These are phyloP conservation scores for Microctenopoma stevenorrisi DNA, from an alignment of 2,797 vertebrate genomes.

Conservation along the genomic window DNA sequence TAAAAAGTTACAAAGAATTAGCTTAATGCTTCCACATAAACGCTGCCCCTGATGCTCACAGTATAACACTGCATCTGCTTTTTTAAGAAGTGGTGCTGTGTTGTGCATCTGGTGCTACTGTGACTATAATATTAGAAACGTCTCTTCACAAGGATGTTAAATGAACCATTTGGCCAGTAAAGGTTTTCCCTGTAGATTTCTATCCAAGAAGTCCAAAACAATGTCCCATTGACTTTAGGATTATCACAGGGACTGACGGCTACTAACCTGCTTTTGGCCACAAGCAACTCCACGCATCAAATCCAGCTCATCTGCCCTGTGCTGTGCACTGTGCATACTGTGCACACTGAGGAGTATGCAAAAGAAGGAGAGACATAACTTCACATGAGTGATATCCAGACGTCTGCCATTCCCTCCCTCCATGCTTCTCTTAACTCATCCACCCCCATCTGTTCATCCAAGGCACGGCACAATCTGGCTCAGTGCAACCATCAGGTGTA, in stretches of 20 bases:
- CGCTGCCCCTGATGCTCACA: conserved; percentile 13
- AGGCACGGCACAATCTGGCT: conserved; percentile 70
- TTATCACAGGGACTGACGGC: conserved; percentile 26
- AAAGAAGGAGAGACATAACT: conserved; percentile 63
- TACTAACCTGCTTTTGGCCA: conserved; percentile 21
- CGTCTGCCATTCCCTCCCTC: conserved; percentile 66
- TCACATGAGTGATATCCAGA: conserved; percentile 73
- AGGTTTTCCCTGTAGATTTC: conserved; percentile 27
- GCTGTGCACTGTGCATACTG: background rate
- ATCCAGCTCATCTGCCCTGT: conserved; percentile 25
- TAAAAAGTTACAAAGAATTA: conserved; percentile 10
- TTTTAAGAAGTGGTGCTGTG: conserved; percentile 5
- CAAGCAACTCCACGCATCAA: conserved; percentile 5
- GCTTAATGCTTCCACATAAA: conserved; percentile 25
- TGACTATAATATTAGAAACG: conserved; percentile 1
- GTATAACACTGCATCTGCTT: background rate
- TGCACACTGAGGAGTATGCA: conserved; percentile 1
- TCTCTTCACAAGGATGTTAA: conserved; percentile 19
- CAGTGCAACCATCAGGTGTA: conserved; percentile 68
- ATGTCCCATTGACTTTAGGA: conserved; percentile 39
- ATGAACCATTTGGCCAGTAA: conserved; percentile 32
- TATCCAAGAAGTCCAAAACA: conserved; percentile 19
- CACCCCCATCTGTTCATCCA: conserved; percentile 76
- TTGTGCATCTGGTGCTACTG: conserved; percentile 2
- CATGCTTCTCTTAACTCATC: conserved; percentile 74